Percentiles rank a stretch among this genome's conserved stretches.
phyloP scores from a whole-genome alignment of 2,888 invertebrate species.

The Villa cingulata region DNA sequence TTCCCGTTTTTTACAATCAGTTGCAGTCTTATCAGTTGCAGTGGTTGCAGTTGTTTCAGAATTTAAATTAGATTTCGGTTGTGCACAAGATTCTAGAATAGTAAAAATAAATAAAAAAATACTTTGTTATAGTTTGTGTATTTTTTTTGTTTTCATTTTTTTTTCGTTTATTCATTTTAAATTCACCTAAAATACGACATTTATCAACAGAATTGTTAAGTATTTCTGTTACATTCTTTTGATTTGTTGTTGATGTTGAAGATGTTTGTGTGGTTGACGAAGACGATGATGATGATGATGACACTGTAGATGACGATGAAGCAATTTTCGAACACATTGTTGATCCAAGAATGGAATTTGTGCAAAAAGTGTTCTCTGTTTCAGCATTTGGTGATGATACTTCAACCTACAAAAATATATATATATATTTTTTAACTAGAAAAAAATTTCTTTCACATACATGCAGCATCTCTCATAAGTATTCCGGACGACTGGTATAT shows the following conservation, averaged over 20 bases:
- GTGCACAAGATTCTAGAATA: conserved; percentile 19
- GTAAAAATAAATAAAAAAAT: background rate
- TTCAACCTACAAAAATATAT: conserved; percentile 27
- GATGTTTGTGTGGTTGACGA: conserved; percentile 8
- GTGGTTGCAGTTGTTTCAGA: conserved; percentile 6
- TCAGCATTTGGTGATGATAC: conserved; percentile 37
- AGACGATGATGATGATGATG: conserved; percentile 6
- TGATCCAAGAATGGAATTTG: conserved; percentile 34
- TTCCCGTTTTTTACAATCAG: conserved; percentile 33
- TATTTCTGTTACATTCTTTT: background rate
- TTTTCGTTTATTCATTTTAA: too few relatives aligned
- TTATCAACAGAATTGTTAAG: background rate
- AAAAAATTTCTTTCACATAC: too few relatives aligned
- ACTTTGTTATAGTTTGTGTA: too few relatives aligned
- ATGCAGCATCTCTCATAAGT: too few relatives aligned
- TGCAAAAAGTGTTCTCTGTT: conserved; percentile 35
- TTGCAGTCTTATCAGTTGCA: conserved; percentile 3
- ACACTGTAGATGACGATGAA: conserved; percentile 13
- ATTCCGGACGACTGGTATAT: too few relatives aligned
- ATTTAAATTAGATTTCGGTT: conserved; percentile 24
- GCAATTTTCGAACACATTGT: conserved; percentile 36
- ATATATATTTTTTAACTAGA: background rate
- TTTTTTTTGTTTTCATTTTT: too few relatives aligned
- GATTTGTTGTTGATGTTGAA: conserved; percentile 13
- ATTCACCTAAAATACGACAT: too few relatives aligned